Conservation (phyloP, 2,888 invertebrate genomes). For the Shargacucullia verbasci region DNA sequence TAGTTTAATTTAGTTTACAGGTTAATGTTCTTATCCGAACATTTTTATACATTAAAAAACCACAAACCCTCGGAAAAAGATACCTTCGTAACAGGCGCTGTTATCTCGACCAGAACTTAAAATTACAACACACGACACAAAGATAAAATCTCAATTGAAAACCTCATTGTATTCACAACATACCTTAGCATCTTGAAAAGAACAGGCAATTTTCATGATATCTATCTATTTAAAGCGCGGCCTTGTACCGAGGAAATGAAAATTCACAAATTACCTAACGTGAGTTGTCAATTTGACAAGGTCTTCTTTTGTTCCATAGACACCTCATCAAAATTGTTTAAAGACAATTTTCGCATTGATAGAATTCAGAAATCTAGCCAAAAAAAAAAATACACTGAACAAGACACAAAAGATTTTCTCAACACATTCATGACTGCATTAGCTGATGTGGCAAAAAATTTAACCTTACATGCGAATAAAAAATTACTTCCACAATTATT, state of each 20-base stretch:
- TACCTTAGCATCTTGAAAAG: conserved; percentile 33
- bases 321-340: conserved; percentile 42
- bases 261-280: conserved; percentile 54
- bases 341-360: conserved; percentile 48
- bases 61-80: too few species aligned
- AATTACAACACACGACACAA: too few species aligned
- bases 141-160: not conserved
- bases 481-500: conserved; percentile 53
- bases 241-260: conserved; percentile 58
- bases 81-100: too few species aligned
- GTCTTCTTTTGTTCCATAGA: conserved; percentile 62
- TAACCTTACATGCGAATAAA: conserved; percentile 51
- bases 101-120: too few species aligned
- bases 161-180: conserved; percentile 21
- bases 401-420: conserved; percentile 56
- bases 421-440: conserved; percentile 51
- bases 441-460: conserved; percentile 54
- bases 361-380: conserved; percentile 18
- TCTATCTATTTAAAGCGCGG: conserved; percentile 44
- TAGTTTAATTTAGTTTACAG: too few species aligned
- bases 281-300: conserved; percentile 62
- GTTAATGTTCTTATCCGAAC: too few species aligned
- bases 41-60: too few species aligned
- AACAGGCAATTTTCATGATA: conserved; percentile 49
- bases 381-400: conserved; percentile 19